phyloP scores from a whole-genome alignment of 1,140 invertebrate species.

The Triops longicaudatus region DNA sequence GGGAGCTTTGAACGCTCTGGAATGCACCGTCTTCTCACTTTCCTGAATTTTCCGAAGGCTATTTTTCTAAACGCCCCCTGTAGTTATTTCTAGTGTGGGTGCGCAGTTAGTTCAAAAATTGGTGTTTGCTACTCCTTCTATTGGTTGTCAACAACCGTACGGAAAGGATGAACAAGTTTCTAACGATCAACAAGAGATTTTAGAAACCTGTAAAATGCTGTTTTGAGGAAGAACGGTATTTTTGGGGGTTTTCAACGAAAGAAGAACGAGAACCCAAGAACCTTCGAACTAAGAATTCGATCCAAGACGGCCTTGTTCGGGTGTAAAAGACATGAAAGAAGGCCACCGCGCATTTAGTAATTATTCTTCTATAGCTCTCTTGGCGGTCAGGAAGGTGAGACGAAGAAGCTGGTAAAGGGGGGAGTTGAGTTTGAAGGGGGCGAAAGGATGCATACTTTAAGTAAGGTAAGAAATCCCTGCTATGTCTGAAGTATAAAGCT shows the following conservation, averaged over 20 bases:
- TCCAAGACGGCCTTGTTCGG: not conserved
- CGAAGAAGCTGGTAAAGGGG: too few species aligned
- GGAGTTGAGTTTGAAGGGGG: not conserved
- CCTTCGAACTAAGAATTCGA: not conserved
- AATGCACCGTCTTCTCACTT: not conserved
- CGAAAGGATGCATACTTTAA: not conserved
- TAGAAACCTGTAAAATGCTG: too few species aligned
- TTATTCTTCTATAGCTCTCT: not conserved
- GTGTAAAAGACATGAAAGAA: not conserved
- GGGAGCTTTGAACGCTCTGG: not conserved
- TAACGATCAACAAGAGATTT: too few species aligned
- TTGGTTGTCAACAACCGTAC: too few species aligned
- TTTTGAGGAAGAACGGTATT: too few species aligned
- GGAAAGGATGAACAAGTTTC: too few species aligned
- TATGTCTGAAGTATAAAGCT: not conserved
- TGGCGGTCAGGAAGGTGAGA: too few species aligned
- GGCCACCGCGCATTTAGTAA: not conserved
- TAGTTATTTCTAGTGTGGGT: too few species aligned
- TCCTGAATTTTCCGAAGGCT: not conserved
- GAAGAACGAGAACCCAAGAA: not conserved
- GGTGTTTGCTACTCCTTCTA: too few species aligned
- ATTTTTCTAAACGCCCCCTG: too few species aligned
- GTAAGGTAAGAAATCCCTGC: not conserved
- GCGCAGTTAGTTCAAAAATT: too few species aligned
- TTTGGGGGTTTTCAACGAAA: not conserved